Evolutionary conservation across 2,113 vertebrate species (phyloP).

Genomic region (Tretioscincus oriximinensis): DNA sequence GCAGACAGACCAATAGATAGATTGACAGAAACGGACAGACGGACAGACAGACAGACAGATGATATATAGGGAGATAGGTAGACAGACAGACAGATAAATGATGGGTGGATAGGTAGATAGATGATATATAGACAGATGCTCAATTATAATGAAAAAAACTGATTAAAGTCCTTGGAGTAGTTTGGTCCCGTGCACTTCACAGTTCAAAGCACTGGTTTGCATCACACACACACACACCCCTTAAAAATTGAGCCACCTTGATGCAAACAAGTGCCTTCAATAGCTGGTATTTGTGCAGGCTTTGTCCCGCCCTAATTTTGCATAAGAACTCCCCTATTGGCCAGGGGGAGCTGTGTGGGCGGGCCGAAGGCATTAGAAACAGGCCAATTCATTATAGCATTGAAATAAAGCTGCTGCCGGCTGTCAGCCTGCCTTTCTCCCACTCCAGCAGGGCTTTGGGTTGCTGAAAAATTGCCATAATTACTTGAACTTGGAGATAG

Average conservation of each 20-base stretch:
- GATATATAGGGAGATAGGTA: no score
- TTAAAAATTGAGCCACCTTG: background rate
- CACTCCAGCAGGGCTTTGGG: background rate
- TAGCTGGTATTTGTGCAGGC: background rate
- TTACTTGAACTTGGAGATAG: conserved; percentile 34
- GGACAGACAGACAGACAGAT: no score
- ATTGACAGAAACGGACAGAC: no score
- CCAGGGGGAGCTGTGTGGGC: background rate
- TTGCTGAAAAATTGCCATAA: conserved; percentile 20
- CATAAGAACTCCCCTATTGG: background rate
- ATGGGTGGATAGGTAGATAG: no score
- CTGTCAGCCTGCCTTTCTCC: background rate
- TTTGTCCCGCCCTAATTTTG: background rate
- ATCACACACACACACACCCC: background rate
- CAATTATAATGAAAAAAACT: background rate
- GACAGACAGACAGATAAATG: no score
- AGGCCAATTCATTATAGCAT: background rate
- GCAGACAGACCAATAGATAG: no score
- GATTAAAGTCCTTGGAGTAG: background rate
- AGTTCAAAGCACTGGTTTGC: background rate
- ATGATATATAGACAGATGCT: no score
- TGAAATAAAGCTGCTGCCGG: background rate
- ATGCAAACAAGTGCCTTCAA: background rate
- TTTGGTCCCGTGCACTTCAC: background rate
- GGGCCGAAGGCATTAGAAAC: background rate